Evolutionary conservation across 2,113 vertebrate species (phyloP).

Genomic region (Spizaetus ornatus): DNA sequence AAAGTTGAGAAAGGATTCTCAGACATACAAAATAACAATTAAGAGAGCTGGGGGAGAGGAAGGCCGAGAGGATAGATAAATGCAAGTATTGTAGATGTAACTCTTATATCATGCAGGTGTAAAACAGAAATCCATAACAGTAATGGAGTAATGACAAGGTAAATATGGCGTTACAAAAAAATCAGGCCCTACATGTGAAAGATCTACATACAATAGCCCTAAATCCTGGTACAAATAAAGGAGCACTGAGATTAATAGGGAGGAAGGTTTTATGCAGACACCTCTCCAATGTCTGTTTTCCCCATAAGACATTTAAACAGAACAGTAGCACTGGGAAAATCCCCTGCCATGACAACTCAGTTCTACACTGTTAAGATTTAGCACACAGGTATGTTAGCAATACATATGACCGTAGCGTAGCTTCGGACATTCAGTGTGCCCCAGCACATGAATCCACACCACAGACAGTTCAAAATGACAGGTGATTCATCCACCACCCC

Average conservation of each 20-base stretch:
- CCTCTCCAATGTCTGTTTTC: neutral
- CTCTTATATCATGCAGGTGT: neutral
- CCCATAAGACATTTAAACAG: neutral
- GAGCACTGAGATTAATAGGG: neutral
- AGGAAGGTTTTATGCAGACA: neutral
- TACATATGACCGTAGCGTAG: accelerated
- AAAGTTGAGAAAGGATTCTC: neutral
- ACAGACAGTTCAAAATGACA: neutral
- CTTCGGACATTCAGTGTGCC: neutral
- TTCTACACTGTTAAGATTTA: neutral
- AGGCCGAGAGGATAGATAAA: neutral
- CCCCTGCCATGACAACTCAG: neutral
- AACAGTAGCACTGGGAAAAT: neutral
- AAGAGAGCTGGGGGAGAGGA: neutral
- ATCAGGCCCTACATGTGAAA: neutral
- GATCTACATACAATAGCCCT: neutral
- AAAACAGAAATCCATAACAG: neutral
- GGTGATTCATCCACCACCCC: neutral
- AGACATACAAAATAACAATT: neutral
- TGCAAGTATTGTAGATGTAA: neutral
- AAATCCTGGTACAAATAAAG: neutral
- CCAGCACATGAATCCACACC: neutral
- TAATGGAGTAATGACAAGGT: neutral
- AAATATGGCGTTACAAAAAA: neutral
- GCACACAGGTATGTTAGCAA: neutral